Evolutionary conservation across 2,113 vertebrate genomes (phyloP), one percentile per base, ranked within the genome.

Genomic region (Leptodactylus fuscus): DNA sequence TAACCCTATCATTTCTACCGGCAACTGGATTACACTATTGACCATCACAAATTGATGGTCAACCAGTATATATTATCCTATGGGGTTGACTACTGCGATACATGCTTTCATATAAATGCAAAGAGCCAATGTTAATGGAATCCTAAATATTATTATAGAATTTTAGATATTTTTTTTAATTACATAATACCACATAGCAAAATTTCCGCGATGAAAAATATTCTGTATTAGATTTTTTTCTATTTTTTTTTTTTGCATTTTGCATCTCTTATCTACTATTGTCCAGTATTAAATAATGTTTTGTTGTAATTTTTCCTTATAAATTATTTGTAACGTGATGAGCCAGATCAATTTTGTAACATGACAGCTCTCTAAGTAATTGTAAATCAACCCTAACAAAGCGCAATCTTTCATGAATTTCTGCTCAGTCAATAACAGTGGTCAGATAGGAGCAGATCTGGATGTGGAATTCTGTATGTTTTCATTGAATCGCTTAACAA

Each of bases 1-100:
- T 85, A 85, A 85, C 83, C 49, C 60, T 41, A 79, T 85, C 22
- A 0, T 16, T 44, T 6, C 74, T 49, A 44, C 13, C 29, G 22
- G 48, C 27, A 29, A 67, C 41, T 67, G 16, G 2, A 48, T 22
- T 13, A 24, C 24, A 41, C 44, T 13, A 20, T 36, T 77, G 69
- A 38, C 12, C 22, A 11, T 27, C 24, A 60, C 44, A 4, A 58
- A 58, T 58, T 22, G 62, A 41, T 38, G 34, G 34, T 41, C 22
- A 44, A 2, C 2, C 34, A 27, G 20, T 11, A 41, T 22, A 34
- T 3, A 18, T 38, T 29, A 1, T 20, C 22, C 5, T 53, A 18
- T 32, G 32, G 12, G 18, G 32, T 18, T 20, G 65, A 69, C 65
- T 69, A 36, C 24, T 44, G 34, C 12, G 22, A 24, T 73, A 22